These are phyloP conservation scores for Phortica magna DNA, from an alignment of 2,888 invertebrate species.

Conservation along the genomic window DNA sequence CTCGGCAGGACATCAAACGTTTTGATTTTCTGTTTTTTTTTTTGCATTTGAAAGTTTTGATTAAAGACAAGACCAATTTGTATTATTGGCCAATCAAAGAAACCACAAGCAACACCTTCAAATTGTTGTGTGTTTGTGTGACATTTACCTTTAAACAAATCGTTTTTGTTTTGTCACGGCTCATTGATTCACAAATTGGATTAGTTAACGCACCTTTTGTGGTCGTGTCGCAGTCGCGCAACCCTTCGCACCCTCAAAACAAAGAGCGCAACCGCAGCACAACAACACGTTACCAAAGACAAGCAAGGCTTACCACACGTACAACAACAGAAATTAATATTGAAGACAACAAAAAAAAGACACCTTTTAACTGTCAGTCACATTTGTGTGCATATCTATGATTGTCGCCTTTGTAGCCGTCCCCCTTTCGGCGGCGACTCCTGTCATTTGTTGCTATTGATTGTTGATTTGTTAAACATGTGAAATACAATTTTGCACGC, in stretches of 20 bases:
- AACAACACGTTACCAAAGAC: neutral
- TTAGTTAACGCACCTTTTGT: slow-evolving; percentile 39
- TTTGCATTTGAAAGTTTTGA: neutral
- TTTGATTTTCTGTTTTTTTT: neutral
- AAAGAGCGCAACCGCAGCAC: neutral
- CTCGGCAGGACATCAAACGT: neutral
- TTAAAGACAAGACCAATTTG: neutral
- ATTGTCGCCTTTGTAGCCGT: neutral
- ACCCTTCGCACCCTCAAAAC: slow-evolving; percentile 27
- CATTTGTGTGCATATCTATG: slow-evolving; percentile 36
- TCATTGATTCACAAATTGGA: slow-evolving; percentile 52
- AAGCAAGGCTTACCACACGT: neutral
- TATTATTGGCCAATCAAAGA: slow-evolving; percentile 17
- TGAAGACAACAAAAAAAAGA: slow-evolving; percentile 47
- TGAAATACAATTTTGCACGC: slow-evolving; percentile 60
- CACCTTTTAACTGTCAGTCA: slow-evolving; percentile 56
- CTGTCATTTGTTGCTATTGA: slow-evolving; percentile 49
- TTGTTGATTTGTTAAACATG: slow-evolving; percentile 61
- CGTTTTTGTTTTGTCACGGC: slow-evolving; percentile 36
- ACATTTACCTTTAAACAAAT: slow-evolving; percentile 12
- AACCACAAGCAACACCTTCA: neutral
- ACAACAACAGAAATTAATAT: slow-evolving; percentile 5
- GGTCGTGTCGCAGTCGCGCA: slow-evolving; percentile 29
- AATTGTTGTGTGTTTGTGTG: neutral
- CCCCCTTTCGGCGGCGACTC: neutral